phyloP scores from a whole-genome alignment of 2,113 vertebrate genomes.

The Trinectes maculatus region DNA sequence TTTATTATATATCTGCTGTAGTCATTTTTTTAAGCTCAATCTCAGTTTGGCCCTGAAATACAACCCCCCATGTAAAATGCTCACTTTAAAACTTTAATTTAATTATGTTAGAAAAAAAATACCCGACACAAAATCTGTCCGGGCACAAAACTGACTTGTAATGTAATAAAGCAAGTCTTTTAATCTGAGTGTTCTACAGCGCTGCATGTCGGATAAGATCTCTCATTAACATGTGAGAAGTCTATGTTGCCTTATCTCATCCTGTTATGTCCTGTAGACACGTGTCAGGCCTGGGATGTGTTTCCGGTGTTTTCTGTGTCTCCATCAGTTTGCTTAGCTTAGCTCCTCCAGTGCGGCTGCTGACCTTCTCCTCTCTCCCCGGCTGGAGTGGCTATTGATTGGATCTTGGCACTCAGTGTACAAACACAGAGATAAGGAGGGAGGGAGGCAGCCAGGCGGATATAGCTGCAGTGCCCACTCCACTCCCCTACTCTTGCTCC shows the following conservation, averaged over 20 bases:
- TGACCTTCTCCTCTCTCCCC: conserved; percentile 85
- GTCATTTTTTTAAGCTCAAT: too few species aligned
- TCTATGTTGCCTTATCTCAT: conserved; percentile 16
- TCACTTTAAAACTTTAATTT: not conserved
- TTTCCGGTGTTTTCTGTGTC: conserved; percentile 51
- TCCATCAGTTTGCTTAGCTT: conserved; percentile 57
- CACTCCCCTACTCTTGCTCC: conserved; percentile 45
- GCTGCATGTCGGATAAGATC: not conserved
- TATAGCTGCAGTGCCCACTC: conserved; percentile 74
- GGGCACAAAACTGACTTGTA: not conserved
- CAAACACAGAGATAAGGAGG: conserved; percentile 82
- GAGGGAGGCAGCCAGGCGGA: conserved; percentile 70
- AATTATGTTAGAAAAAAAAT: not conserved
- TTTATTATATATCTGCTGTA: too few species aligned
- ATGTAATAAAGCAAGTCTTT: not conserved
- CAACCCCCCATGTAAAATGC: too few species aligned
- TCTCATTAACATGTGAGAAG: conserved; percentile 6
- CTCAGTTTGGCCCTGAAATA: too few species aligned
- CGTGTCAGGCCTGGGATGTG: not conserved
- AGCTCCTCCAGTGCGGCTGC: conserved; percentile 60
- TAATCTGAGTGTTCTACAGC: not conserved
- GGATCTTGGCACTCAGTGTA: conserved; percentile 84
- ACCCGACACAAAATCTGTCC: not conserved
- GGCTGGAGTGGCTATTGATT: conserved; percentile 83
- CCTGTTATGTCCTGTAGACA: conserved; percentile 16